Evolutionary conservation across 2,888 invertebrate genomes (phyloP), one percentile per base, ranked within the genome.

Genomic region (Meloe dianella): DNA sequence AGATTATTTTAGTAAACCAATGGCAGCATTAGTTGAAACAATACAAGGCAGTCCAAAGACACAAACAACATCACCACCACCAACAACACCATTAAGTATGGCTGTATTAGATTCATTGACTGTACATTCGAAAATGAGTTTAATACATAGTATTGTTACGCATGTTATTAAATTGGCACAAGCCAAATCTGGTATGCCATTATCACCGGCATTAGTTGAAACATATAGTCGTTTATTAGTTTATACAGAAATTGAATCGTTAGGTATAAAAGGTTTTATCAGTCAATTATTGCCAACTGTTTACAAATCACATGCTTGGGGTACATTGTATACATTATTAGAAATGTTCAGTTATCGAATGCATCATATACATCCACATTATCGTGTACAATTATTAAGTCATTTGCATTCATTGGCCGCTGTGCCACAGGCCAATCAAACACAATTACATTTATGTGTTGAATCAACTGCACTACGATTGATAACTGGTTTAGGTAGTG

Each of bases 301-400:
- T 47, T 95, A 95, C 80, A 95, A 95, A 82, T 92, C 92, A 14
- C 95, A 96, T 76, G 95, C 96, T 0, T 96, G 96, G 96, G 95
- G 95, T 24, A 97, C 96, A 64, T 86, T 98, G n/a, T 96, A 97
- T 81, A 97, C 96, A 0, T 85, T 98, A 41, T 83, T 98, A 78
- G 97, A 98, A 84, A 97, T 98, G 97, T 97, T 97, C 82, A 96
- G 95, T 68, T 97, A 97, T 82, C 88, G 98, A 57, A 91, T 98
- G 84, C 97, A 97, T 82, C 97, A 98, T 83, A 96, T 97, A 73
- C 97, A 96, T 78, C 96, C 97, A 0, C 96, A 97, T 84, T 98
- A 97, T 83, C 87, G 97, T 62, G 94, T 97, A 10, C 97, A 97
- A 76, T 85, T 98, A 58, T 85, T 98, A 8, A 94, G 95, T 3